These are phyloP conservation scores for Geotrypetes seraphini DNA, from an alignment of 2,797 vertebrate genomes.

Conservation along the genomic window DNA sequence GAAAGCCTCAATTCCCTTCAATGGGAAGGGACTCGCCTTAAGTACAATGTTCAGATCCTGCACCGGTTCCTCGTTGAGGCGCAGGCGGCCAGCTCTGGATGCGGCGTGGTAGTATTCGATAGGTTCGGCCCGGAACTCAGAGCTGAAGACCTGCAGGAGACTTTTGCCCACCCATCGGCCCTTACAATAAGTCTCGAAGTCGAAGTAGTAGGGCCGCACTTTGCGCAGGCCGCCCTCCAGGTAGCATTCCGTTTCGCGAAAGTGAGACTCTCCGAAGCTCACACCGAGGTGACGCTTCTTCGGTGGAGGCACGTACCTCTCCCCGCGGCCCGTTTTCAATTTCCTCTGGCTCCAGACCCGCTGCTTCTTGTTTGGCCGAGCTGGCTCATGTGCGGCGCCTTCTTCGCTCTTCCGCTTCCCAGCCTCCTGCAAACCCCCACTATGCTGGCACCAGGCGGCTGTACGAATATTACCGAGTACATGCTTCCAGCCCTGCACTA, in stretches of 20 bases:
- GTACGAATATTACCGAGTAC: background rate
- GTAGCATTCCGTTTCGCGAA: conserved; percentile 83
- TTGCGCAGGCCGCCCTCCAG: conserved; percentile 86
- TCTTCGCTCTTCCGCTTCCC: background rate
- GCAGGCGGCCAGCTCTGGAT: conserved; percentile 71
- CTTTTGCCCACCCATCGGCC: conserved; percentile 89
- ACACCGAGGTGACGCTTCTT: conserved; percentile 72
- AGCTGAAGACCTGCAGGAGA: conserved; percentile 75
- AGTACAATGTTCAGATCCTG: conserved; percentile 71
- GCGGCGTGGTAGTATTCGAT: conserved; percentile 75
- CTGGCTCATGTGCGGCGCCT: conserved; percentile 2
- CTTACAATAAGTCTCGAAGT: conserved; percentile 91
- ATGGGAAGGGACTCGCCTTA: conserved; percentile 77
- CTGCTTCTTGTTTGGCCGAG: conserved; percentile 36
- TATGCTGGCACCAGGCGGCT: background rate
- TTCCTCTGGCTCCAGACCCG: conserved; percentile 39
- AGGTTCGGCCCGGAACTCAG: conserved; percentile 80
- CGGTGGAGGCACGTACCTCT: conserved; percentile 80
- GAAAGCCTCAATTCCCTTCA: too few species aligned
- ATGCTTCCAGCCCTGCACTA: background rate
- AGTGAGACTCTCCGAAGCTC: conserved; percentile 78
- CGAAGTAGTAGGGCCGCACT: conserved; percentile 84
- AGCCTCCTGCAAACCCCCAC: background rate
- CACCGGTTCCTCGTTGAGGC: conserved; percentile 73
- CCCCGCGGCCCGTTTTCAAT: conserved; percentile 46